Base-by-base conservation (phyloP, 2,113 vertebrate genomes). In the Excalfactoria chinensis region DNA sequence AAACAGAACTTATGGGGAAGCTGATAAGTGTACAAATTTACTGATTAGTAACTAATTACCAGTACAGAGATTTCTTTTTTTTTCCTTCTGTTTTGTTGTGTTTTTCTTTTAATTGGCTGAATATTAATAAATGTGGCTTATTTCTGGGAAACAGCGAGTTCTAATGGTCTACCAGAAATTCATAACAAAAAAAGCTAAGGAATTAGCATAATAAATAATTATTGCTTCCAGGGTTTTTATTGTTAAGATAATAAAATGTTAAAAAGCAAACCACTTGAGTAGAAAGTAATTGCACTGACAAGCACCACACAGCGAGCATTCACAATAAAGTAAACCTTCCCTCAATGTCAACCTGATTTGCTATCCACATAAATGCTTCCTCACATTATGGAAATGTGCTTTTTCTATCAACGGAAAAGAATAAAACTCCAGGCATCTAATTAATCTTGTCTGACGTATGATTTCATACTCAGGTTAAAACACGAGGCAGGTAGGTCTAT, bases 171-270 rank as follows among this genome's bases (percentile, higher is more conserved):
- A 94, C 95, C 76, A 81, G 93, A 97, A 98, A 97, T 97, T 97
- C 97, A 81, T 90, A 95, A 93, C 89, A 95, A 95, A 95, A 95
- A 97, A 98, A 97, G 97, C 97, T 88, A 55, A 97, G 94, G 95
- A 97, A 98, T 98, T 97, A 98, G 95, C 97, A 98, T 98, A 98
- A 98, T 98, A 98, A 97, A 98, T 99, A 99, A 99, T 99, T 98
- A 99, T 98, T 98, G 98, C 98, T 99, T 98, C 95, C 96, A 98
- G 98, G 97, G 96, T 96, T 98, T 98, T 97, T 97, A 97, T 98
- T 98, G 97, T 98, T 98, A 98, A 96, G 97, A 98, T 98, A 98
- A 98, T 98, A 98, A 98, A 97, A 98, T 97, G 97, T 95, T 97
- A 98, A 98, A 98, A 98, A 97, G 97, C 96, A 96, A 97, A 93